Evolutionary conservation across 2,797 vertebrate species (phyloP).

Genomic region (Leptoclinus maculatus): DNA sequence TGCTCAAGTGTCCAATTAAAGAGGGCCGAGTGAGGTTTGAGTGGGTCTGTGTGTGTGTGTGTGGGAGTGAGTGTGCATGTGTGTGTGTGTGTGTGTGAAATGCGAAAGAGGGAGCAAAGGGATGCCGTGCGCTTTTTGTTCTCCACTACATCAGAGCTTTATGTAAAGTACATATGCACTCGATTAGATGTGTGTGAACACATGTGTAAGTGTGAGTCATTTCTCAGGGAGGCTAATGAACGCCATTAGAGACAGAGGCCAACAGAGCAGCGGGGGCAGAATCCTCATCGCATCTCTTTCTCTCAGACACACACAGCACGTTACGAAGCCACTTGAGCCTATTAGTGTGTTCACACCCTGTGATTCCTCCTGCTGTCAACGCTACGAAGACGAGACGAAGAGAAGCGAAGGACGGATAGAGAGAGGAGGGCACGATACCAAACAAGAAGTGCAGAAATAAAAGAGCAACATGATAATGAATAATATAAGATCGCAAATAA

Average conservation of each 20-base stretch:
- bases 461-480: conserved; percentile 28
- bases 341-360: conserved; percentile 68
- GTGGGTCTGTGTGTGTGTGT: conserved; percentile 68
- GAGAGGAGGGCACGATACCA: conserved; percentile 3
- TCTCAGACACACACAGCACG: conserved; percentile 25
- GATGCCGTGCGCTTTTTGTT: conserved; percentile 3
- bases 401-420: conserved; percentile 30
- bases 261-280: conserved; percentile 64
- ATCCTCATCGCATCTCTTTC: conserved; percentile 60
- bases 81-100: conserved; percentile 60
- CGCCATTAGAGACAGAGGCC: conserved; percentile 70
- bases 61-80: conserved; percentile 49
- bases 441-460: conserved; percentile 27
- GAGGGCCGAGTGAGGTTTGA: conserved; percentile 87
- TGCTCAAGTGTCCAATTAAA: conserved; percentile 97
- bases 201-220: conserved; percentile 72
- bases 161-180: conserved; percentile 2
- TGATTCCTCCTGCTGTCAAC: conserved; percentile 49
- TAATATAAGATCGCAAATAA: conserved; percentile 50
- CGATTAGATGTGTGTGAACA: conserved; percentile 36
- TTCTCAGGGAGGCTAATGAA: conserved; percentile 81
- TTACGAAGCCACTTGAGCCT: conserved; percentile 63
- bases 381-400: conserved; percentile 25
- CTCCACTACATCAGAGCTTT: neutral
- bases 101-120: conserved; percentile 36